Percentiles rank a stretch among this genome's conserved stretches.
These are phyloP conservation scores for Hydrozoanthus gracilis DNA, from an alignment of 92 coral and sea anemone species.

Conservation along the genomic window DNA sequence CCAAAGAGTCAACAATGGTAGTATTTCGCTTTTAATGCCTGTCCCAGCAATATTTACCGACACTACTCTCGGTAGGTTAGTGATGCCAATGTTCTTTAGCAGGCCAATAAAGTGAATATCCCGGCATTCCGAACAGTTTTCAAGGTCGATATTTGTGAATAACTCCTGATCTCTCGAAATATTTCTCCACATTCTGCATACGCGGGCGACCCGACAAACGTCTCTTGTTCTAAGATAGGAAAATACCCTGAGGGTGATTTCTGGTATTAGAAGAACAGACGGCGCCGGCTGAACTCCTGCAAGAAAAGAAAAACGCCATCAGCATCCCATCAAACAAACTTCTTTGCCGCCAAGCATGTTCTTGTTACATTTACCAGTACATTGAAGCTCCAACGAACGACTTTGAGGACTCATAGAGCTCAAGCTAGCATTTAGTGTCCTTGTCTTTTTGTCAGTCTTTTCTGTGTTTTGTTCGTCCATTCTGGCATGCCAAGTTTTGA, in stretches of 20 bases:
- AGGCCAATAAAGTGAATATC: constrained; percentile 39
- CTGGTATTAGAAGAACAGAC: constrained; percentile 16
- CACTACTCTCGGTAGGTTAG: constrained; percentile 13
- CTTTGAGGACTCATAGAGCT: neutral
- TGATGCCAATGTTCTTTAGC: constrained; percentile 31
- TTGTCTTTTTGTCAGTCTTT: neutral
- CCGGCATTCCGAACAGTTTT: constrained; percentile 27
- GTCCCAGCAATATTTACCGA: constrained; percentile 45
- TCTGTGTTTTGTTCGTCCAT: neutral
- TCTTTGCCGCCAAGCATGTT: neutral
- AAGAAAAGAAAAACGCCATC: too few relatives aligned
- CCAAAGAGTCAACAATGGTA: constrained; percentile 42
- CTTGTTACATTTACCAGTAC: neutral
- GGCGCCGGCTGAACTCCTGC: constrained; percentile 2
- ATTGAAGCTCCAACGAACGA: neutral
- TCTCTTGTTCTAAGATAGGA: constrained; percentile 42
- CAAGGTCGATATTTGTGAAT: constrained; percentile 38
- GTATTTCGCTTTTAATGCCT: constrained; percentile 43
- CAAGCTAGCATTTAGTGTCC: neutral
- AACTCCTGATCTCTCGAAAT: constrained; percentile 44
- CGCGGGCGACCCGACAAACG: constrained; percentile 40
- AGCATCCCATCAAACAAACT: neutral
- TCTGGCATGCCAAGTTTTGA: neutral
- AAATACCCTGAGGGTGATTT: constrained; percentile 25
- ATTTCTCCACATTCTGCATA: constrained; percentile 42